Conservation (phyloP, 1,140 invertebrate species). For the Apis florea region DNA sequence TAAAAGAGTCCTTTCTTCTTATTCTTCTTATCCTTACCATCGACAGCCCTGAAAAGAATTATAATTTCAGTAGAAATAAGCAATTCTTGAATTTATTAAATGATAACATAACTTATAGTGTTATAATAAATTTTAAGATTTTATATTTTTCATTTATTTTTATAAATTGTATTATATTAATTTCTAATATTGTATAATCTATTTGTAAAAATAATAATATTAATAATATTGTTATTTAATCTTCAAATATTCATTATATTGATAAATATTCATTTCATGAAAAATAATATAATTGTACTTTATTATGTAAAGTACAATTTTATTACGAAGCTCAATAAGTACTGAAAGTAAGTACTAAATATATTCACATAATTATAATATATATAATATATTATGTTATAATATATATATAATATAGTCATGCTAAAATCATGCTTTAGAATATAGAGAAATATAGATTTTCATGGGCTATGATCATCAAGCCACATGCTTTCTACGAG, state of each 20-base stretch:
- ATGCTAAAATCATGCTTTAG: conserved; percentile 70
- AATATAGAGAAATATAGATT: conserved; percentile 51
- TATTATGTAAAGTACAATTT: background rate
- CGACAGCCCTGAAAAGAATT: conserved; percentile 81
- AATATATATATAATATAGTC: conserved; percentile 50
- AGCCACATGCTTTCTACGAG: conserved; percentile 58
- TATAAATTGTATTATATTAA: background rate
- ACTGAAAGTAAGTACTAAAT: too few relatives aligned
- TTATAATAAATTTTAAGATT: conserved; percentile 21
- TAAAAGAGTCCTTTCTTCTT: conserved; percentile 84
- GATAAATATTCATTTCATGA: background rate
- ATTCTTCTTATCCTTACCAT: conserved; percentile 83
- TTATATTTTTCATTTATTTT: conserved; percentile 6
- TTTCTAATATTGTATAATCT: background rate
- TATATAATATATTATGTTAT: conserved; percentile 1
- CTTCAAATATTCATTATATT: background rate
- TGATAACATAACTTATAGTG: conserved; percentile 26
- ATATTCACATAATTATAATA: background rate
- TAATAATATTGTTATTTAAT: background rate
- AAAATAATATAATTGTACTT: background rate
- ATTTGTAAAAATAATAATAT: background rate
- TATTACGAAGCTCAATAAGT: background rate
- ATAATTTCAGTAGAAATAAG: conserved; percentile 41
- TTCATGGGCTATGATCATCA: conserved; percentile 49
- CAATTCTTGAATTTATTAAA: background rate